These are phyloP conservation scores for Euura saliciscinereae DNA, from an alignment of 1,140 invertebrate genomes.

Conservation along the genomic window DNA sequence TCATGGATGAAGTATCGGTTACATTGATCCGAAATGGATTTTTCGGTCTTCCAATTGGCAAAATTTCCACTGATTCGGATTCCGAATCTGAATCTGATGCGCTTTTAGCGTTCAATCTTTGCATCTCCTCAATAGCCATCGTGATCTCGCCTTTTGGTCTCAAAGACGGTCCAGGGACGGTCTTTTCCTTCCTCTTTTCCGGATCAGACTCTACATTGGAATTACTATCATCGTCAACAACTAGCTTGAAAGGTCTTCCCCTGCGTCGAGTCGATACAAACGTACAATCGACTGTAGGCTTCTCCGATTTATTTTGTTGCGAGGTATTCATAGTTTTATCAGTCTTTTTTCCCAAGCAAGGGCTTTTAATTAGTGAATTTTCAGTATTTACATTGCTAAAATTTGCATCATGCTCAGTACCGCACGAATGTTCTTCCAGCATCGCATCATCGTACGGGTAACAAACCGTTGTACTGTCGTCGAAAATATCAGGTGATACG, in stretches of 20 bases:
- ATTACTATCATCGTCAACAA: not conserved
- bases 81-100: constrained; percentile 35
- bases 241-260: not conserved
- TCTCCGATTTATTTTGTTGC: not conserved
- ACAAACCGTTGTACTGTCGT: not conserved
- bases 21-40: constrained; percentile 40
- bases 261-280: not conserved
- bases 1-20: constrained; percentile 9
- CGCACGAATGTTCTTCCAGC: not conserved
- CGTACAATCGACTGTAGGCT: not conserved
- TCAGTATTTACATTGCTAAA: not conserved
- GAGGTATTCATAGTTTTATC: not conserved
- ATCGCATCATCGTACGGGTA: not conserved
- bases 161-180: no score
- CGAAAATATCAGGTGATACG: not conserved
- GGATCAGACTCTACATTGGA: not conserved
- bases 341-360: not conserved
- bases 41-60: constrained; percentile 10
- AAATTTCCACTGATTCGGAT: constrained; percentile 20
- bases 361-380: not conserved
- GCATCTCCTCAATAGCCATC: constrained; percentile 42
- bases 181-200: no score
- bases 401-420: not conserved
- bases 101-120: constrained; percentile 32
- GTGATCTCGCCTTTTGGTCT: constrained; percentile 31